Base-by-base conservation (phyloP, 2,113 vertebrate species). In the Bostrychus sinensis region DNA sequence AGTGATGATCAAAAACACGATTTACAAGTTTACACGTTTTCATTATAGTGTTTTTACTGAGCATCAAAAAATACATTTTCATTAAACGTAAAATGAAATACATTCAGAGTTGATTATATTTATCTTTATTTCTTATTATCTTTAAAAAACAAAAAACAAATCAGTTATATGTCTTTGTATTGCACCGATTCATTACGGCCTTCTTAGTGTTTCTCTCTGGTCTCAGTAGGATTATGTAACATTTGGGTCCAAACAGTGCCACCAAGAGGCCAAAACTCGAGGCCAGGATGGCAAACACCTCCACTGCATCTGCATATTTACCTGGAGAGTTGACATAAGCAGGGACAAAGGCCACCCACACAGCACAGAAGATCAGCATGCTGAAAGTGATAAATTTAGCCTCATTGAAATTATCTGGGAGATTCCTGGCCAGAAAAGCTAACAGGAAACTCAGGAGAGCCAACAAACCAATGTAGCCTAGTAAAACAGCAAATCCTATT, bases 321-420 rank as follows among this genome's bases (percentile, higher is more conserved):
- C 88, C 90, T 0, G 89, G 88, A 0, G 89, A 92, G 56, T 76
- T 91, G 34, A 92, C n/a, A 30, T 92, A 91, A 4, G 81, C 90
- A 4, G 78, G 91, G 1, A 91, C 69, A 42, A 91, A 92, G 0
- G 86, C 59, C 7, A 90, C 75, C 91, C 91, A 92, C 45, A 91
- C 88, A 19, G 89, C 88, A 55, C 89, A 91, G 46, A 92, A 92
- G 16, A 92, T 89, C 34, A 93, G 41, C 91, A 93, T 91, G 62
- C 90, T 92, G 60, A 91, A 91, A 2, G 85, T 91, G 25, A 91
- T 89, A 23, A 87, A 60, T 30, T 90, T 91, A 12, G 89, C 87
- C 45, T 91, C 89, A 54, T 91, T 91, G 26, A 90, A 89, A 53
- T 76, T 83, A 22, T 90, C 87, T 13, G 89, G 90, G 30, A 91